Conservation (phyloP, 2,113 vertebrate genomes). For the Cariama cristata region DNA sequence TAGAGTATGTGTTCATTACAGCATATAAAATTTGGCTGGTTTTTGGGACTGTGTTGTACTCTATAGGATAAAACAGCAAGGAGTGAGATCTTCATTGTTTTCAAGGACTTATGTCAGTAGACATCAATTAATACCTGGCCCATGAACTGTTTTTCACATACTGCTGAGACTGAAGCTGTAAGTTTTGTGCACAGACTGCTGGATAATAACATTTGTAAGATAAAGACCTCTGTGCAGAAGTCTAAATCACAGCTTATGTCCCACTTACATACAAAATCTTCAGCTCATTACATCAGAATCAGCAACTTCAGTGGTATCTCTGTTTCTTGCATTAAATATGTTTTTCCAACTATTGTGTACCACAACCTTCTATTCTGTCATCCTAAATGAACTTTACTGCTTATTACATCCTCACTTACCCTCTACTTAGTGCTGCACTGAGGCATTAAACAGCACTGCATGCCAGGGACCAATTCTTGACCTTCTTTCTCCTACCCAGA, state of each 20-base stretch:
- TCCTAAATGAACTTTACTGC: not conserved
- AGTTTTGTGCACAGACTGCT: not conserved
- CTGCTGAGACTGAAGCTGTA: not conserved
- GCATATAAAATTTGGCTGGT: not conserved
- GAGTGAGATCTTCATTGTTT: not conserved
- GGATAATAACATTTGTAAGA: not conserved
- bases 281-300: not conserved
- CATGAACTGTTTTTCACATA: not conserved
- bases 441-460: not conserved
- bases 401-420: not conserved
- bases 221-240: not conserved
- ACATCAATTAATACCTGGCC: not conserved
- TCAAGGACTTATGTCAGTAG: not conserved
- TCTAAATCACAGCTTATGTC: not conserved
- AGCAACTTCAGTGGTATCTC: not conserved
- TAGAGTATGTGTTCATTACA: not conserved
- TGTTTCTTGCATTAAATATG: not conserved
- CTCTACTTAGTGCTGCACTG: not conserved
- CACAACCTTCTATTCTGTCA: not conserved
- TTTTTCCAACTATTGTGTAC: not conserved
- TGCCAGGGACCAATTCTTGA: slow-evolving; percentile 2
- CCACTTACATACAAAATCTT: not conserved
- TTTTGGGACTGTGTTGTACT: not conserved
- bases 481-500: slow-evolving; percentile 3
- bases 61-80: not conserved